Conservation (phyloP, 2,113 vertebrate species). For the Mesoclemmys tuberculata region DNA sequence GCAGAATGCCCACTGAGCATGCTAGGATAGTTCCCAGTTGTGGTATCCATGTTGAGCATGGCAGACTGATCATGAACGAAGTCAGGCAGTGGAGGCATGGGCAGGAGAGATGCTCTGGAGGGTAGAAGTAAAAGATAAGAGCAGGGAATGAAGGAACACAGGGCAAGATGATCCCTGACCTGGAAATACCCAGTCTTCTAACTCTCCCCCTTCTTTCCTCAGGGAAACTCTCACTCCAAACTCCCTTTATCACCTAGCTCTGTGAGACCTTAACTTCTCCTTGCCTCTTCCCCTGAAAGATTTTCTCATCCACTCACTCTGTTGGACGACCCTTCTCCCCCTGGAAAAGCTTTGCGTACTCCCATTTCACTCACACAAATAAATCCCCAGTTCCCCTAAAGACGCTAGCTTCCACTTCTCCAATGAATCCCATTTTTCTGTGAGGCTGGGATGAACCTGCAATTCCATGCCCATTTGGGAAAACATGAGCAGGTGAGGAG, state of each 20-base stretch:
- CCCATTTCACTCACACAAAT: fast-evolving
- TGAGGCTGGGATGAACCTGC: background rate
- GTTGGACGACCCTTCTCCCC: background rate
- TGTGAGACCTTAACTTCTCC: background rate
- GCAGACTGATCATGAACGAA: background rate
- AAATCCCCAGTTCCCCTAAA: background rate
- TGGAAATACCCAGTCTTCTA: background rate
- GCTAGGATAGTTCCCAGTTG: slow-evolving; percentile 19
- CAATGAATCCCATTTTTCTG: background rate
- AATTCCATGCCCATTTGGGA: background rate
- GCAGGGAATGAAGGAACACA: background rate
- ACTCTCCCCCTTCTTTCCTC: background rate
- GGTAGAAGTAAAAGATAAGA: background rate
- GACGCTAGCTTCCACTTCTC: background rate
- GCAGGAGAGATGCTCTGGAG: slow-evolving; percentile 28
- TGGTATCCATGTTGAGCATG: fast-evolving
- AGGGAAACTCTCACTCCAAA: background rate
- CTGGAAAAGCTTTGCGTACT: background rate
- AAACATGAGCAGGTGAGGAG: background rate
- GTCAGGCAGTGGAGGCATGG: background rate
- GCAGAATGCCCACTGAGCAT: background rate
- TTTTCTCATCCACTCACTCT: background rate
- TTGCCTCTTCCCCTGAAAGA: background rate
- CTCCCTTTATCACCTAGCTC: background rate
- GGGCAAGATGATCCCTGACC: background rate